Base-by-base conservation (phyloP, 2,797 vertebrate genomes). In the Salarias fasciatus region DNA sequence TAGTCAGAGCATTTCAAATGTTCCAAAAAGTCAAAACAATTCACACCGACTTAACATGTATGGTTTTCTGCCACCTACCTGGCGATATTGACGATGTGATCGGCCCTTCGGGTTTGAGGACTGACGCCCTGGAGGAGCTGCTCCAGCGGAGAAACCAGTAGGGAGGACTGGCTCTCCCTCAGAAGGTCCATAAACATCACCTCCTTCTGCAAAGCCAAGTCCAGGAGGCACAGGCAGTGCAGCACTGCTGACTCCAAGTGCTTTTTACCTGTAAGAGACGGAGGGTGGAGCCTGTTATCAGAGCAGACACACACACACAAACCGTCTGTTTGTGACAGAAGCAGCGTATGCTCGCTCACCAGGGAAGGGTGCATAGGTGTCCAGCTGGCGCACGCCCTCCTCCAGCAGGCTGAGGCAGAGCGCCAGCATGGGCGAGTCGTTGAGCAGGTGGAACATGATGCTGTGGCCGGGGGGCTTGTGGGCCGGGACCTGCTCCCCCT, bases 51-150 rank as follows among this genome's bases (percentile, higher is more conserved):
- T 24, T 55, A 4, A 38, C 28, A 46, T 44, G 12, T 30, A 30
- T 43, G 0, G 24, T n/a, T 24, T 6, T 9, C 3, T 12, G n/a
- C 11, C 14, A 11, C 0, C 1, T n/a, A 99, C 98, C 97, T 96
- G 68, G 95, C 97, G 0, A 99, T 95, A 78, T 96, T 99, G 67
- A 97, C 94, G 33, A 98, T 96, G 3, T 99, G 96, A 87, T 99
- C 97, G 0, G 97, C 95, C 62, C 95, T 94, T 63, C 96, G 93
- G 46, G 95, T 98, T 77, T 96, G 95, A 57, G 95, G 94, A 72
- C 96, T 99, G 87, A 99, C 96, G 1, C 98, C 98, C 83, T 99
- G 98, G 42, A 99, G 89, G 2, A 99, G 92, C 80, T 99, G 97
- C 75, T 99, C 96, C 77, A 99, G 80, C 0, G 96, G 95, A 0